phyloP scores from a whole-genome alignment of 2,113 vertebrate genomes.

The Gambusia affinis region DNA sequence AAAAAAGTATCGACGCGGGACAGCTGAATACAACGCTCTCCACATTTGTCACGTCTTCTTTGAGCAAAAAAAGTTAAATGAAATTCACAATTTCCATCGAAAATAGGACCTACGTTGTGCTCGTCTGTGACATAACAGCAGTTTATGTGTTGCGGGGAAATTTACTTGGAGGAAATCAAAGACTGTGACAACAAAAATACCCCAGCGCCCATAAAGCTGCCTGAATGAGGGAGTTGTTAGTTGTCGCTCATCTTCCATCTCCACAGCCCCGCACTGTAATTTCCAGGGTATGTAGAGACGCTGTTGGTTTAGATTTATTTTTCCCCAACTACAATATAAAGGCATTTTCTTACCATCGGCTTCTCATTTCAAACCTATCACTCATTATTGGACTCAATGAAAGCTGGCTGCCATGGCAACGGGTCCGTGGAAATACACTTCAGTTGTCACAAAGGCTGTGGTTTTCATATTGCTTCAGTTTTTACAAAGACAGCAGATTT shows the following conservation, averaged over 20 bases:
- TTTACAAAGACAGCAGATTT: neutral
- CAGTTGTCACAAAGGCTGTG: constrained; percentile 30
- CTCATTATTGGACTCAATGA: constrained; percentile 31
- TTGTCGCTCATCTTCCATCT: constrained; percentile 8
- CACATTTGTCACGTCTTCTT: no score
- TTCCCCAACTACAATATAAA: constrained; percentile 6
- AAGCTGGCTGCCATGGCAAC: constrained; percentile 60
- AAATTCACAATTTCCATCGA: no score
- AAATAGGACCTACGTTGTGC: no score
- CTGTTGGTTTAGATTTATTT: constrained; percentile 13
- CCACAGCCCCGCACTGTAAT: neutral
- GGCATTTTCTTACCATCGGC: constrained; percentile 25
- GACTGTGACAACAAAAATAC: constrained; percentile 4
- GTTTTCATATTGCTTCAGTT: constrained; percentile 28
- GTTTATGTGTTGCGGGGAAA: constrained; percentile 4
- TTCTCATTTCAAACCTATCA: constrained; percentile 40
- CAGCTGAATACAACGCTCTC: no score
- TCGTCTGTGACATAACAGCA: no score
- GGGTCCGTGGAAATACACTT: constrained; percentile 27
- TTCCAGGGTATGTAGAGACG: neutral
- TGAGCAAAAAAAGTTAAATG: no score
- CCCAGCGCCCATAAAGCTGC: constrained; percentile 6
- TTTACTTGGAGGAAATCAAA: constrained; percentile 16
- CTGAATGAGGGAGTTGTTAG: neutral
- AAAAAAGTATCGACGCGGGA: no score